Conservation (phyloP, 2,797 vertebrate genomes). For the Meda fulgida region DNA sequence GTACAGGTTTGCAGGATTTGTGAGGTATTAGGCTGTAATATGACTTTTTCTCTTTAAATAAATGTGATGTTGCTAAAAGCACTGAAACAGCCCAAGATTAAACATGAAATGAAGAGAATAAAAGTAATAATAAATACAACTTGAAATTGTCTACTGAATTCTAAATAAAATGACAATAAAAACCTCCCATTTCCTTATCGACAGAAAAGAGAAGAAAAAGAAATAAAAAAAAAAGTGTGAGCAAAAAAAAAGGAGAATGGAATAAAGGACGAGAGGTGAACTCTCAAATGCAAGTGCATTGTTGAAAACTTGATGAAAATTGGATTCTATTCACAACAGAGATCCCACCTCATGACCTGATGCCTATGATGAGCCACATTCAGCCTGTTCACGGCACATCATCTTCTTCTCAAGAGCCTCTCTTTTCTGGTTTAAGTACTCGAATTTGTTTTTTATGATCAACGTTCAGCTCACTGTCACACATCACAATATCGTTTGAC, state of each 20-base stretch:
- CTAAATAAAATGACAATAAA: constrained; percentile 56
- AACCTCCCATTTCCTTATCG: constrained; percentile 62
- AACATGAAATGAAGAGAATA: constrained; percentile 63
- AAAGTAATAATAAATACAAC: constrained; percentile 70
- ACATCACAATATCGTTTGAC: constrained; percentile 23
- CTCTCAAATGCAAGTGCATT: constrained; percentile 68
- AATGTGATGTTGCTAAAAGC: constrained; percentile 58
- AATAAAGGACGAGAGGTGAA: constrained; percentile 34
- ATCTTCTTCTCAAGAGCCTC: constrained; percentile 33
- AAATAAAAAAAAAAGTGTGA: constrained; percentile 45
- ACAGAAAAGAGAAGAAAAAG: constrained; percentile 60
- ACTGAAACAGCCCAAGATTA: constrained; percentile 58
- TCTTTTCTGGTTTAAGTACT: constrained; percentile 56
- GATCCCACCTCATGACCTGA: constrained; percentile 29
- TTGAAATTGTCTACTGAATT: constrained; percentile 66
- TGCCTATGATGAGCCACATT: constrained; percentile 25
- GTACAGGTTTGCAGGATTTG: constrained; percentile 69
- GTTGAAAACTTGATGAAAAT: constrained; percentile 57
- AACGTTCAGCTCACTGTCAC: constrained; percentile 17
- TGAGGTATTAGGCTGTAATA: constrained; percentile 70
- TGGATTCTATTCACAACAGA: constrained; percentile 62
- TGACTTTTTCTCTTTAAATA: constrained; percentile 59
- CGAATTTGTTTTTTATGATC: constrained; percentile 31
- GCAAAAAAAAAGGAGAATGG: constrained; percentile 15
- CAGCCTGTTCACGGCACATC: constrained; percentile 3